These are phyloP conservation scores for Chromobotia macracanthus DNA, from an alignment of 2,797 vertebrate genomes.

Conservation along the genomic window DNA sequence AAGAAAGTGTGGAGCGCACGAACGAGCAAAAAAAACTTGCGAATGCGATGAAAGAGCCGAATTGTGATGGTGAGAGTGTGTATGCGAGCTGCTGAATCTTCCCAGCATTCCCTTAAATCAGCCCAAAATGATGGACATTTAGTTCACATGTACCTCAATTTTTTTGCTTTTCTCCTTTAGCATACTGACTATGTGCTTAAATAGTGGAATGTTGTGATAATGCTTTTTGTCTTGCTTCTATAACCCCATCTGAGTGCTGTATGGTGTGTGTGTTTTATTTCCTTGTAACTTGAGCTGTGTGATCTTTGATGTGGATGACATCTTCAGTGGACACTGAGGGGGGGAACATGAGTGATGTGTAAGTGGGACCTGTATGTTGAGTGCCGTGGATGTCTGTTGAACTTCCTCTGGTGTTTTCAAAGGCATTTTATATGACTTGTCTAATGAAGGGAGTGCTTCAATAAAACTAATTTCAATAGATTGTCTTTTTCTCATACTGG, in stretches of 20 bases:
- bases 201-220: constrained; percentile 93
- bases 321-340: constrained; percentile 85
- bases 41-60: constrained; percentile 82
- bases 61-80: constrained; percentile 93
- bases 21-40: constrained; percentile 78
- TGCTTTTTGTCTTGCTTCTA: constrained; percentile 81
- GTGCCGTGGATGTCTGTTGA: constrained; percentile 85
- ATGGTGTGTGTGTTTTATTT: constrained; percentile 90
- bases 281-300: constrained; percentile 93
- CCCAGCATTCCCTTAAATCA: constrained; percentile 62
- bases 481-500: constrained; percentile 86
- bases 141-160: constrained; percentile 61
- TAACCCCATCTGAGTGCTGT: constrained; percentile 99
- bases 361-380: constrained; percentile 86
- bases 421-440: constrained; percentile 92
- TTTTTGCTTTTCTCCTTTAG: constrained; percentile 71
- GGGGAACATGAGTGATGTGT: constrained; percentile 89
- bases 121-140: constrained; percentile 89
- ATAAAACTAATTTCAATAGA: constrained; percentile 94
- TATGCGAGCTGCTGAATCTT: constrained; percentile 90
- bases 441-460: constrained; percentile 98
- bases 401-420: constrained; percentile 74
- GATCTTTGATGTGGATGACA: constrained; percentile 91
- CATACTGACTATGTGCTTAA: constrained; percentile 80
- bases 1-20: constrained; percentile 86